Conservation (phyloP, 2,797 vertebrate genomes). For the Lycodopsis pacificus region DNA sequence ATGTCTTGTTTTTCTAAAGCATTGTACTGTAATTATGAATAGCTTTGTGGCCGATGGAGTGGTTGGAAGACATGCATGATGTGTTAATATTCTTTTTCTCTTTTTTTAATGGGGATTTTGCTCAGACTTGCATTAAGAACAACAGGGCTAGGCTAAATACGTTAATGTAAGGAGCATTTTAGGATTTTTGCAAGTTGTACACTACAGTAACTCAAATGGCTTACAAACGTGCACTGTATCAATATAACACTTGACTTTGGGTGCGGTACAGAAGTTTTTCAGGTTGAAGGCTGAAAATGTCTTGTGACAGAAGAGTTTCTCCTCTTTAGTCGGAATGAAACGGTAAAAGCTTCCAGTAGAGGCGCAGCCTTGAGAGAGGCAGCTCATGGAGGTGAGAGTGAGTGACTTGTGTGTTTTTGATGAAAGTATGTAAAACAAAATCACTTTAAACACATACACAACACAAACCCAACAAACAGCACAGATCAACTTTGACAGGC, state of each 20-base stretch:
- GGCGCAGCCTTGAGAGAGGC: slow-evolving; percentile 24
- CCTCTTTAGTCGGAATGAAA: slow-evolving; percentile 26
- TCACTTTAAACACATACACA: slow-evolving; percentile 73
- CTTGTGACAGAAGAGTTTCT: slow-evolving; percentile 10
- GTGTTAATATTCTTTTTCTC: slow-evolving; percentile 39
- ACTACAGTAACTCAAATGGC: slow-evolving; percentile 38
- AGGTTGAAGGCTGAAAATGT: slow-evolving; percentile 29
- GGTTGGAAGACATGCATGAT: slow-evolving; percentile 76
- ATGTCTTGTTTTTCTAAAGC: slow-evolving; percentile 83
- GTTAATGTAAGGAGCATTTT: slow-evolving; percentile 43
- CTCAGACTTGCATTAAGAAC: slow-evolving; percentile 68
- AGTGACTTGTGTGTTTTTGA: slow-evolving; percentile 60
- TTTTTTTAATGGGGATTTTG: slow-evolving; percentile 63
- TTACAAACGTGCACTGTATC: slow-evolving; percentile 36
- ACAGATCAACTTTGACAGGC: slow-evolving; percentile 43
- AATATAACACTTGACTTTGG: slow-evolving; percentile 34
- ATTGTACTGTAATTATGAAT: slow-evolving; percentile 85
- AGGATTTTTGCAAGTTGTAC: slow-evolving; percentile 51
- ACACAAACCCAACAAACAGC: slow-evolving; percentile 61
- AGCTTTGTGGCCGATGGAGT: slow-evolving; percentile 73
- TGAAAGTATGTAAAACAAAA: slow-evolving; percentile 63
- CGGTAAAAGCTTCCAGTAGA: slow-evolving; percentile 33
- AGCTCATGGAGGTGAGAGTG: slow-evolving; percentile 55
- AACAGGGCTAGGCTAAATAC: slow-evolving; percentile 54
- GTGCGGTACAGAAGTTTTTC: slow-evolving; percentile 44